These are phyloP conservation scores for Taxidea taxus DNA, from an alignment of 2,113 vertebrate genomes.

Conservation along the genomic window DNA sequence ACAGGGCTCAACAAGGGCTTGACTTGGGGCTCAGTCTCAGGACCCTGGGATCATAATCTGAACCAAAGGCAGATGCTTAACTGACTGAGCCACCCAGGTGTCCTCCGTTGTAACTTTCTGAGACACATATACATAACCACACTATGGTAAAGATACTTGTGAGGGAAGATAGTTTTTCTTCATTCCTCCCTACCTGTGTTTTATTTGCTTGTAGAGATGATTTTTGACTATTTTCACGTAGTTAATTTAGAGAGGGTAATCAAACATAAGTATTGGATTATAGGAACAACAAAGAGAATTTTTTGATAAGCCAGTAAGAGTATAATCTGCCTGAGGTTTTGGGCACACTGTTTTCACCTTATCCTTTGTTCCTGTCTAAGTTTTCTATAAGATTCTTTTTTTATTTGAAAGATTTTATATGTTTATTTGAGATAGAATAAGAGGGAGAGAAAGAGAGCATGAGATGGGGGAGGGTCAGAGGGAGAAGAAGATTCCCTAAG, in stretches of 20 bases:
- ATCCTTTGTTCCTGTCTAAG: not conserved
- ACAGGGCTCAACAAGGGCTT: not conserved
- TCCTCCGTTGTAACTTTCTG: not conserved
- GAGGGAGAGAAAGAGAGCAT: too few relatives aligned
- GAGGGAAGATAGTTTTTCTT: not conserved
- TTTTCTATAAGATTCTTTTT: too few relatives aligned
- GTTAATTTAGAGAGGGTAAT: not conserved
- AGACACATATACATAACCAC: not conserved
- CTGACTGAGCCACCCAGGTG: not conserved
- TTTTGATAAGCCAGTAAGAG: not conserved
- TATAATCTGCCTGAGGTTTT: not conserved
- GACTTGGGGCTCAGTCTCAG: not conserved
- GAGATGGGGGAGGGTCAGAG: too few relatives aligned
- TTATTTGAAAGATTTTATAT: too few relatives aligned
- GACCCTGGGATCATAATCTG: not conserved
- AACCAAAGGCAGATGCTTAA: not conserved
- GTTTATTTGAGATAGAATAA: too few relatives aligned
- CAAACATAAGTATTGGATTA: not conserved
- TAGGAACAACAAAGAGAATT: not conserved
- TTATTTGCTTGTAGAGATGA: conserved; percentile 6
- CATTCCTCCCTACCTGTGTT: not conserved
- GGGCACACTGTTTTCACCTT: not conserved
- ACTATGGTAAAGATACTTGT: not conserved
- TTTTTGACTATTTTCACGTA: not conserved
- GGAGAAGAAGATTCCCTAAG: too few relatives aligned